Conservation (phyloP, 2,888 invertebrate genomes). For the Limnephilus marmoratus region DNA sequence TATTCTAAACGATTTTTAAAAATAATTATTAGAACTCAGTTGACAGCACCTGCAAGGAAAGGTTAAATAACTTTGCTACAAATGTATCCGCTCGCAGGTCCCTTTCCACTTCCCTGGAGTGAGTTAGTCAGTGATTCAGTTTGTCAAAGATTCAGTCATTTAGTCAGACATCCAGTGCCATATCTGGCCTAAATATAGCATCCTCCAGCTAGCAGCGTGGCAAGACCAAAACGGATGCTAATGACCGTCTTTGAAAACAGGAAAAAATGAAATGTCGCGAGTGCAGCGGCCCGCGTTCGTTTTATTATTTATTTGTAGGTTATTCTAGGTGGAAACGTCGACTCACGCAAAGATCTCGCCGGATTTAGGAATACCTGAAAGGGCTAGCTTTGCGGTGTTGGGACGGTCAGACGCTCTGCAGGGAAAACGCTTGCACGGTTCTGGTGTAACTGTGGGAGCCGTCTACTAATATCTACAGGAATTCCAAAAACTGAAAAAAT, state of each 20-base stretch:
- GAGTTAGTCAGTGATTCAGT: not conserved
- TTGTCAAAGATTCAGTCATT: not conserved
- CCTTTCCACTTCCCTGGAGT: not conserved
- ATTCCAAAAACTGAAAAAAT: too few species aligned
- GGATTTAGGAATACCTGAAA: conserved; percentile 3
- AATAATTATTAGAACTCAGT: too few species aligned
- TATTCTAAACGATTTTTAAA: too few species aligned
- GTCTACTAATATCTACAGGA: too few species aligned
- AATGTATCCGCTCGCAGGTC: not conserved
- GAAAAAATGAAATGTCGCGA: conserved; percentile 38
- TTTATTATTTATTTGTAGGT: conserved; percentile 43
- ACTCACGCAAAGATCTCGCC: conserved; percentile 4
- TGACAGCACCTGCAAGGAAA: too few species aligned
- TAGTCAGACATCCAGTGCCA: not conserved
- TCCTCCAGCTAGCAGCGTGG: not conserved
- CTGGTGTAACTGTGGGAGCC: too few species aligned
- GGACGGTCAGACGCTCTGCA: too few species aligned
- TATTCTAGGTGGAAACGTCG: conserved; percentile 25
- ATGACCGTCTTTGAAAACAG: conserved; percentile 30
- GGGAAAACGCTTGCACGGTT: too few species aligned
- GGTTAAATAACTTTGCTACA: too few species aligned
- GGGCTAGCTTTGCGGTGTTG: not conserved
- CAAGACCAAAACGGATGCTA: not conserved
- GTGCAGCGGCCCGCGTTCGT: not conserved
- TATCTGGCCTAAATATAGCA: conserved; percentile 24